Evolutionary conservation across 2,888 invertebrate genomes (phyloP).

Genomic region (Lepidonotus clava): DNA sequence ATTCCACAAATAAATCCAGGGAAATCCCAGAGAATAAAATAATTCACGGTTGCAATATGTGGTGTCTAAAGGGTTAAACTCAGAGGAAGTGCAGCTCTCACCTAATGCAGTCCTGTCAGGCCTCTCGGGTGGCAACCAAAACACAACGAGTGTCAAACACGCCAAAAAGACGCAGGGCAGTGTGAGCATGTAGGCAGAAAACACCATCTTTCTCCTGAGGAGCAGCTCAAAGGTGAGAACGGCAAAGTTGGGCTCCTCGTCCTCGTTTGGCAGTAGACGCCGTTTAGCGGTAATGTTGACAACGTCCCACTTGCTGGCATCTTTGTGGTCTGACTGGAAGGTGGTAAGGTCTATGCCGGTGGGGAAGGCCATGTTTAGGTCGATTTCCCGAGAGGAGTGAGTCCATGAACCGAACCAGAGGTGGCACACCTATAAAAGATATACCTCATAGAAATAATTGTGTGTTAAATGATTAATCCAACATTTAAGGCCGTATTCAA

Average conservation of each 20-base stretch:
- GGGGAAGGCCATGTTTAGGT: constrained; percentile 56
- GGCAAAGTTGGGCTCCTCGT: constrained; percentile 57
- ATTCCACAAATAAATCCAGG: neutral
- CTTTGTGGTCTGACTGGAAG: constrained; percentile 59
- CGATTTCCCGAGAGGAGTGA: constrained; percentile 54
- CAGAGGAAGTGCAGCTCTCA: constrained; percentile 17
- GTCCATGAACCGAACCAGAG: constrained; percentile 64
- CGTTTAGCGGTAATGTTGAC: constrained; percentile 47
- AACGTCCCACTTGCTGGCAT: constrained; percentile 56
- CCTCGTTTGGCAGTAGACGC: constrained; percentile 30
- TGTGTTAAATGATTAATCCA: too few relatives aligned
- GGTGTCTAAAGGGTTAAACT: neutral
- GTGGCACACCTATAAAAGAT: constrained; percentile 54
- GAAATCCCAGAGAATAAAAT: neutral
- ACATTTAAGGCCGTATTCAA: too few relatives aligned
- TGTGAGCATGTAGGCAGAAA: constrained; percentile 60
- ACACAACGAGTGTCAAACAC: constrained; percentile 60
- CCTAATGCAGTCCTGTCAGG: constrained; percentile 58
- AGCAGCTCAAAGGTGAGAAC: constrained; percentile 55
- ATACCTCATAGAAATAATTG: neutral
- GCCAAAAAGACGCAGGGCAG: constrained; percentile 60
- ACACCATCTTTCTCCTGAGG: constrained; percentile 55
- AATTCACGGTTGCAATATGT: too few relatives aligned
- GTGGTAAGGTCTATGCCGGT: constrained; percentile 57
- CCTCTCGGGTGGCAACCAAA: constrained; percentile 58